Percentiles rank a stretch among this genome's conserved stretches.
phyloP scores from a whole-genome alignment of 2,113 vertebrate species.

The Terrapene triunguis region DNA sequence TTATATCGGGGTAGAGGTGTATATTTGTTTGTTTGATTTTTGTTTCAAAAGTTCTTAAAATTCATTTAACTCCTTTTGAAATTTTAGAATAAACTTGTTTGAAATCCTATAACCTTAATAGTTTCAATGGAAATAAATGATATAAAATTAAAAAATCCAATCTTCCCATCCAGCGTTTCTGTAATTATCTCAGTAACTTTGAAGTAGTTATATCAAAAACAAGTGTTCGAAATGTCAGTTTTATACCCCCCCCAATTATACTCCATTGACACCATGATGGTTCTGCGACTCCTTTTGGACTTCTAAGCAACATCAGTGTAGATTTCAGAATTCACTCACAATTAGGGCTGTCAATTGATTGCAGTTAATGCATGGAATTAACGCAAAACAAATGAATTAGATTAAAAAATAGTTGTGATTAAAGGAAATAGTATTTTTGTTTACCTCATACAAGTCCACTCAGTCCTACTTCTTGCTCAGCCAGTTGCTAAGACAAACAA shows the following conservation, averaged over 20 bases:
- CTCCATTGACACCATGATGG: background rate
- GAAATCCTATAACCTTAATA: background rate
- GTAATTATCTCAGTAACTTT: background rate
- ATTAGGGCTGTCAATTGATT: no score
- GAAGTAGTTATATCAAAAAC: background rate
- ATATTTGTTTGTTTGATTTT: background rate
- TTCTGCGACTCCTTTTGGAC: conserved; percentile 25
- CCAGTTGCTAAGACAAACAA: no score
- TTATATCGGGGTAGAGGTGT: no score
- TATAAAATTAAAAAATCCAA: background rate
- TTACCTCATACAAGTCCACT: no score
- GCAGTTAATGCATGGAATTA: no score
- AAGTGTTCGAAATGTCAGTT: background rate
- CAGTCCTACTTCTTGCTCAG: no score
- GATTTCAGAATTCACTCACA: no score
- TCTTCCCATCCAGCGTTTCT: background rate
- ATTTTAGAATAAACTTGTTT: background rate
- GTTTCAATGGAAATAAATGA: background rate
- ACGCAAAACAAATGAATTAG: no score
- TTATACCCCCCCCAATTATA: background rate
- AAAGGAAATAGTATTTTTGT: no score
- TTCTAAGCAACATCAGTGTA: conserved; percentile 15
- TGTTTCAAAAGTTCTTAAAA: background rate
- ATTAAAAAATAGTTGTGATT: no score
- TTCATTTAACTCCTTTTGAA: background rate